Base-by-base conservation (phyloP, 1,140 invertebrate species). In the Ceratitis capitata region DNA sequence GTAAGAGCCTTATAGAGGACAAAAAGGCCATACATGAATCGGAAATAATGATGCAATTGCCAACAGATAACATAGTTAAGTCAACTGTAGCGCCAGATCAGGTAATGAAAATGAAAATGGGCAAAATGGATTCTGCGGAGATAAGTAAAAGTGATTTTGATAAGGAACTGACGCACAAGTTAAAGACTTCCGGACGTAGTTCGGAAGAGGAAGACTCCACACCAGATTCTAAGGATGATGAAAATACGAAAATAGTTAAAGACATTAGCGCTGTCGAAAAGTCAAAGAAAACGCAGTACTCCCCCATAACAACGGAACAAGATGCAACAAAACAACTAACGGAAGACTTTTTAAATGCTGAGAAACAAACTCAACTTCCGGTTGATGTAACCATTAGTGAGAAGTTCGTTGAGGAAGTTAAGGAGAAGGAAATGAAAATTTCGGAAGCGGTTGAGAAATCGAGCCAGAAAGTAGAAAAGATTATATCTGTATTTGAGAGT, bases 1-100 rank as follows among this genome's bases (percentile, higher is more conserved):
- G 94, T 84, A 95, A 95, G 92, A 95, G 92, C 86, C 86, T 93
- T 4, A 93, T 93, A 42, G 93, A 93, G 85, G 94, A 94, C 85
- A 94, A 94, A 87, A 91, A 92, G 53, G 93, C 93, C 4, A 93
- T 94, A 87, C 93, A 93, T 51, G 92, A 94, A 90, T 93, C 93
- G 87, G 94, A 92, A 90, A 92, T 89, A 78, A 90, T 92, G 47
- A 88, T 89, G 87, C 92, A 91, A 87, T 89, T 88, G 87, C 92
- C 87, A 87, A 89, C 91, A 56, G 91, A 92, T 82, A 92, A 92
- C 86, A 91, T 91, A 16, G 90, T 92, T n/a, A 92, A 92, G 84
- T 89, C 89, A 19, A 84, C 90, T 1, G 82, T 88, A 23, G 89
- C 91, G 6, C 91, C 91, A 35, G 91, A 92, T 10, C 91, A 92